These are phyloP conservation scores for Cryptophagus acutangulus DNA, from an alignment of 2,888 invertebrate genomes.

Conservation along the genomic window DNA sequence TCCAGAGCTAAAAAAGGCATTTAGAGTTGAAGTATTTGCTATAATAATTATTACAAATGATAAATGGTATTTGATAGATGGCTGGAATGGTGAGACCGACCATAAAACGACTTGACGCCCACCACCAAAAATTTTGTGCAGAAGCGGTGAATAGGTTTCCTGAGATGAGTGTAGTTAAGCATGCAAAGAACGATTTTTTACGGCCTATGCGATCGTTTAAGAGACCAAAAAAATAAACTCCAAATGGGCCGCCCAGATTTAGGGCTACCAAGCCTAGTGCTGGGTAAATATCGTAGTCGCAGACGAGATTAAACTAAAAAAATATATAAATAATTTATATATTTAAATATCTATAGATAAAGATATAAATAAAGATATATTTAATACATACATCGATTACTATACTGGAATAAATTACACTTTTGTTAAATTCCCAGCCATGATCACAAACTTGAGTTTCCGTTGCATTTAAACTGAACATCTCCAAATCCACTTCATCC, in stretches of 20 bases:
- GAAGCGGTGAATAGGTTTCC: conserved; percentile 78
- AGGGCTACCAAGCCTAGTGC: conserved; percentile 80
- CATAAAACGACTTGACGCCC: conserved; percentile 73
- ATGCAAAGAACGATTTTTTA: conserved; percentile 79
- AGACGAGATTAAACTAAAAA: conserved; percentile 83
- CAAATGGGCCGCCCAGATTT: conserved; percentile 84
- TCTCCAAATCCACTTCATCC: background rate
- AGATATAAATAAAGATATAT: background rate
- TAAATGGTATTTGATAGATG: conserved; percentile 90
- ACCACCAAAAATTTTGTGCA: conserved; percentile 74
- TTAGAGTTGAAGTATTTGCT: too few relatives aligned
- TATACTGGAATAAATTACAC: conserved; percentile 68
- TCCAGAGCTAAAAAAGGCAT: conserved; percentile 69
- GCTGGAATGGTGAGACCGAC: conserved; percentile 92
- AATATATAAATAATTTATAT: conserved; percentile 12
- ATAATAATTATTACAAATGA: conserved; percentile 72
- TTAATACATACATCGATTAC: conserved; percentile 86
- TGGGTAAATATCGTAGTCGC: conserved; percentile 80
- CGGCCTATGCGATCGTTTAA: conserved; percentile 85
- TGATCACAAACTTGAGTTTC: conserved; percentile 61
- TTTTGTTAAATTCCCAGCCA: conserved; percentile 76
- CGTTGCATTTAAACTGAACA: conserved; percentile 48
- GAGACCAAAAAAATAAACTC: conserved; percentile 81
- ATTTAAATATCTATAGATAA: conserved; percentile 1
- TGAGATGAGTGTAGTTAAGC: conserved; percentile 72